A percentile compares a stretch with the other conserved stretches of the same genome.
Evolutionary conservation across 92 coral and sea anemone genomes (phyloP).

Genomic region (Actinostola sp.): DNA sequence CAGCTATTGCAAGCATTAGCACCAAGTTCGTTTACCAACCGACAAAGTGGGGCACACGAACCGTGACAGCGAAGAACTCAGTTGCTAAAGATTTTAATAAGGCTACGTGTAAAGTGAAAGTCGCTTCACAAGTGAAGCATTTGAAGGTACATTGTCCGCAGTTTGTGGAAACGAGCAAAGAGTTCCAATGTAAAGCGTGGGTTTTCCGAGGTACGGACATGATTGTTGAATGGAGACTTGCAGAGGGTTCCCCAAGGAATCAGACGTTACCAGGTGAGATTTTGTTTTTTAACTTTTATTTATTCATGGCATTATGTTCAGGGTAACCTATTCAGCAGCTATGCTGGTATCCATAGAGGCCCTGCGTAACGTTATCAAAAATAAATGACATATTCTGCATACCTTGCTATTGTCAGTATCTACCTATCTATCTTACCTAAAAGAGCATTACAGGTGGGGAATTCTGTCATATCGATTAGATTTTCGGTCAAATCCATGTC

Average conservation of each 20-base stretch:
- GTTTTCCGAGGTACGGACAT: constrained; percentile 75
- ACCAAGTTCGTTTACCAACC: constrained; percentile 38
- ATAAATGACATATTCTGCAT: no score
- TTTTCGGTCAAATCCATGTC: no score
- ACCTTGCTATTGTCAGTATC: no score
- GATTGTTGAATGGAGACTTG: constrained; percentile 52
- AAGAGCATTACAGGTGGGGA: no score
- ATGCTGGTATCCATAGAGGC: no score
- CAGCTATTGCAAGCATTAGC: constrained; percentile 19
- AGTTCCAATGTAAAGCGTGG: constrained; percentile 52
- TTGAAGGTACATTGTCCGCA: constrained; percentile 57
- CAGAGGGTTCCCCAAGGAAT: constrained; percentile 20
- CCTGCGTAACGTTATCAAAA: no score
- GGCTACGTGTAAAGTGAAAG: constrained; percentile 20
- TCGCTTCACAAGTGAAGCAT: constrained; percentile 46
- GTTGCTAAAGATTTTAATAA: constrained; percentile 18
- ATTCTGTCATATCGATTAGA: no score
- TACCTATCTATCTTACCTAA: no score
- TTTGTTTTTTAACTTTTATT: neutral
- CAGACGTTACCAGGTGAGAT: constrained; percentile 53
- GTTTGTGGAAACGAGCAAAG: constrained; percentile 35
- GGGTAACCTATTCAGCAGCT: no score
- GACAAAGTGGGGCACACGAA: constrained; percentile 64
- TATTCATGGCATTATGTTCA: constrained; percentile 9
- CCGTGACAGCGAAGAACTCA: constrained; percentile 33